Evolutionary conservation across 2,888 invertebrate genomes (phyloP), one percentile per base, ranked within the genome.

Genomic region (Watsonalla cultraria): DNA sequence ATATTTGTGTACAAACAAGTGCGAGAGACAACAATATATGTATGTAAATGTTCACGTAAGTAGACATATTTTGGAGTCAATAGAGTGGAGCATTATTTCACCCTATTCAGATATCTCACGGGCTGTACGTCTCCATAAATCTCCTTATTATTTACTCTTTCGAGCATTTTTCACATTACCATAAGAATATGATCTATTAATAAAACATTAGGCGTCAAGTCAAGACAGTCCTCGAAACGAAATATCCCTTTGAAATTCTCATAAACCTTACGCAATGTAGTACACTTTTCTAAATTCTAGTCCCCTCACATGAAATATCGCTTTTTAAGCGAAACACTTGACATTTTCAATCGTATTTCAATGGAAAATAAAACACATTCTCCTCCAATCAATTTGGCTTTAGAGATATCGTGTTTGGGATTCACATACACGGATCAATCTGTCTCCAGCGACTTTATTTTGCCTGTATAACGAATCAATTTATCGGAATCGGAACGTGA

Each of bases 381-480:
- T 42, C 8, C 42, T 11, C 42, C 42, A 42, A 42, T 42, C 42
- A 42, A 42, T 42, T 42, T 42, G 42, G 42, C 42, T 42, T 37
- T 42, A 11, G 42, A 49, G 14, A 49, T 49, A 39, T 48, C 48
- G 49, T 37, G 39, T 49, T 48, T 35, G 35, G 13, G 11, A 37
- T 7, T 13, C 37, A 33, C 49, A 37, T 49, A 13, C 39, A 37
- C 15, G 48, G 48, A 35, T 48, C 37, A 48, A 14, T 47, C 9
- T 37, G 14, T 49, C 48, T 48, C 39, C 6, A 37, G 39, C 15
- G 9, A 14, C 49, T 49, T 35, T 49, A 49, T 48, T 48, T 48
- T 48, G n/a, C 35, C 13, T 35, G 34, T 34, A 14, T 49, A 49
- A 49, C 49, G 49, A 49, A 49, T 49, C 49, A 49, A 49, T 49